These are phyloP conservation scores for Drosophila helvetica DNA, from an alignment of 2,888 invertebrate species.

Conservation along the genomic window DNA sequence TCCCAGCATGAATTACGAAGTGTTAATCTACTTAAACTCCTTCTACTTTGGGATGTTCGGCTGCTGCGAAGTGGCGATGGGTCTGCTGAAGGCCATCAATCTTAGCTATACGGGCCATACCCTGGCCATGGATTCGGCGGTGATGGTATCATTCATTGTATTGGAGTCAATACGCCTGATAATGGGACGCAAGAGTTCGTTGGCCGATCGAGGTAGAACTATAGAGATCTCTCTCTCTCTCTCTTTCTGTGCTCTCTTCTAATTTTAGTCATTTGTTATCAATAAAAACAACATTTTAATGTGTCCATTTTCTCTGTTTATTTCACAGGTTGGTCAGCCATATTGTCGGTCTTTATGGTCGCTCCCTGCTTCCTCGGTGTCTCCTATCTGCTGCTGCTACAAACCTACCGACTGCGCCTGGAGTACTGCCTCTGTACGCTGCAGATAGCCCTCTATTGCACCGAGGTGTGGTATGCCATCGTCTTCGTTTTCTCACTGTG, in stretches of 20 bases:
- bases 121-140: slow-evolving; percentile 90
- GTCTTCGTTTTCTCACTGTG: slow-evolving; percentile 88
- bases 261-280: slow-evolving; percentile 51
- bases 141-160: slow-evolving; percentile 90
- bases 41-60: slow-evolving; percentile 95
- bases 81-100: slow-evolving; percentile 91
- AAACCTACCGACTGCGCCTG: slow-evolving; percentile 93
- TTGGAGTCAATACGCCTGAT: slow-evolving; percentile 93
- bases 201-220: slow-evolving; percentile 81
- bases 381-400: slow-evolving; percentile 94
- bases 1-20: slow-evolving; percentile 92
- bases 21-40: slow-evolving; percentile 92
- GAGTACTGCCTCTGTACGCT: slow-evolving; percentile 95
- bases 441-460: slow-evolving; percentile 91
- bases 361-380: slow-evolving; percentile 93
- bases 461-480: slow-evolving; percentile 86
- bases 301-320: neutral
- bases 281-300: neutral
- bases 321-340: slow-evolving; percentile 89
- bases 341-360: slow-evolving; percentile 91
- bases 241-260: slow-evolving; percentile 22
- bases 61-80: slow-evolving; percentile 92
- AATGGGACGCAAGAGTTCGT: slow-evolving; percentile 90
- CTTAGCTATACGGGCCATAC: slow-evolving; percentile 91
- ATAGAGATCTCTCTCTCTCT: slow-evolving; percentile 6